Evolutionary conservation across 1,140 invertebrate genomes (phyloP), one percentile per base, ranked within the genome.

Genomic region (Zelostemma sp.): DNA sequence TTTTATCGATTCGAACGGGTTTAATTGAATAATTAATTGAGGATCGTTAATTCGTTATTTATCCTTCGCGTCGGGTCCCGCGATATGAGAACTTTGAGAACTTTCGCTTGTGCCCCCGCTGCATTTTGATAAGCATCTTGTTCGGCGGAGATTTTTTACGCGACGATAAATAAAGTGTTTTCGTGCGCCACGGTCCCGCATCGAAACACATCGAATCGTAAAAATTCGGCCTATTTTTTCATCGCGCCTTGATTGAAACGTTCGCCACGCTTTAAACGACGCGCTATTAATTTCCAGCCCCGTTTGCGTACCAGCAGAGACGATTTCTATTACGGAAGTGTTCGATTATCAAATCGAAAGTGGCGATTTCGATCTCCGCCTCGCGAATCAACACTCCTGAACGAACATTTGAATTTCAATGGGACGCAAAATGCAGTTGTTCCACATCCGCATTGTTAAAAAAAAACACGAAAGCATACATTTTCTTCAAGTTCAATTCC

Each of bases 391-490:
- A 57, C 61, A 68, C 60, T 65, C 61, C 59, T 31, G 54, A 53
- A 58, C 50, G 33, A 49, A 51, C 67, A 72, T 76, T 74, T 72
- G 63, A 74, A 76, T 72, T 74, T 74, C 72, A 76, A 74, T 71
- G 67, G 70, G 72, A 68, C 19, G 63, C 60, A 59, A 74, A 64
- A 71, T 53, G 47, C 15, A n/a, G n/a, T n/a, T 19, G 43, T 48
- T 35, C 68, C 59, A 68, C 66, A 76, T 76, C 71, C 68, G 74
- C 71, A 75, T 75, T 75, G 68, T 75, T 69, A 58, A 47, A 21
- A 9, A 43, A 9, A n/a, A 40, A 57, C 47, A 63, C 46, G 46
- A 58, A 56, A 25, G n/a, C n/a, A n/a, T n/a, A n/a, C n/a, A n/a
- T n/a, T n/a, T n/a, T n/a, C n/a, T n/a, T n/a, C n/a, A n/a, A n/a